phyloP scores from a whole-genome alignment of 2,797 vertebrate species.

The Microctenopoma stevenorrisi region DNA sequence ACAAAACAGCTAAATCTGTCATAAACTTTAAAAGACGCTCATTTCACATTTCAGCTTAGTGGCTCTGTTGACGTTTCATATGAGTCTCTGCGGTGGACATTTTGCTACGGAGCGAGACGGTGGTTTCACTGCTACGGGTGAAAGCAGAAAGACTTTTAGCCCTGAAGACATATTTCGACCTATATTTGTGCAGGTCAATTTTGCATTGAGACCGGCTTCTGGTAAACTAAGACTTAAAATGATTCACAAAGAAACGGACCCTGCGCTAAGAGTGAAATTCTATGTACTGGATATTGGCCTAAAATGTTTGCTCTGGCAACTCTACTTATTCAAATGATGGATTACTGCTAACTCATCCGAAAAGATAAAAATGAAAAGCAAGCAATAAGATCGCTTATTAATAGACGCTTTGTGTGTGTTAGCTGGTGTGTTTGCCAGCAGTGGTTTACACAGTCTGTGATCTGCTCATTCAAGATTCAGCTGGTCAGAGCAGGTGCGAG shows the following conservation, averaged over 20 bases:
- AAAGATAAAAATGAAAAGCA: not conserved
- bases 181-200: too few species aligned
- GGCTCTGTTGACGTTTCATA: too few species aligned
- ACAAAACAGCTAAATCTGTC: too few species aligned
- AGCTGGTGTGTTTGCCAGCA: constrained; percentile 56
- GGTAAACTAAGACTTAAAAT: constrained; percentile 7
- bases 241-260: constrained; percentile 16
- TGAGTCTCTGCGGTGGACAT: too few species aligned
- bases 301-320: not conserved
- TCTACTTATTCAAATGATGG: not conserved
- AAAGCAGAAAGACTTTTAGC: too few species aligned
- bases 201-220: constrained; percentile 1
- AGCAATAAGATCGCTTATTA: constrained; percentile 19
- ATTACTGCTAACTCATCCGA: not conserved
- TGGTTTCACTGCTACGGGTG: too few species aligned
- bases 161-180: too few species aligned
- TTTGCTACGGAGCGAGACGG: too few species aligned
- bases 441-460: constrained; percentile 70
- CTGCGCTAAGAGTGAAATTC: not conserved
- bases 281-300: not conserved
- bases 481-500: constrained; percentile 79
- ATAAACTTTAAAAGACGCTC: too few species aligned
- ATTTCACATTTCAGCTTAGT: too few species aligned
- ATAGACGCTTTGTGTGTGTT: constrained; percentile 15
- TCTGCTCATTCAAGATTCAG: constrained; percentile 75